phyloP scores from a whole-genome alignment of 2,888 invertebrate genomes.

The Phengaris arion region DNA sequence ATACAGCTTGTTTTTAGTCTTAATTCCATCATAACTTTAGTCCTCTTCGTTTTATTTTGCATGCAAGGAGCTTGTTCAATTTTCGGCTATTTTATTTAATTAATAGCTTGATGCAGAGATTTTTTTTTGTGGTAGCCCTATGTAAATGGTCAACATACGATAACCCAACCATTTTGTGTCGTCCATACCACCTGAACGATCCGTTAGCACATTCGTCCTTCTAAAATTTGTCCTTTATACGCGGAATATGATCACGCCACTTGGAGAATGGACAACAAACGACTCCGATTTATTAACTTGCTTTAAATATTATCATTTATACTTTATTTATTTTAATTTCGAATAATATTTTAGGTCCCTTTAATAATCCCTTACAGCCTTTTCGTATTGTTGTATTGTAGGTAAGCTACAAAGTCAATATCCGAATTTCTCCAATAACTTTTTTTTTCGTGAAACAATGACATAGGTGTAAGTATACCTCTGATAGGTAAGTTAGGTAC shows the following conservation, averaged over 20 bases:
- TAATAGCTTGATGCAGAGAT: not conserved
- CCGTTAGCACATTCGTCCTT: constrained; percentile 33
- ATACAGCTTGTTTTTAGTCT: not conserved
- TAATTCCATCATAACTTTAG: not conserved
- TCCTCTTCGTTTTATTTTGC: not conserved
- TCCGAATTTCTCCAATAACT: too few species aligned
- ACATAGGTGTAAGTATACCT: too few species aligned
- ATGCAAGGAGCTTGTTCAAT: not conserved
- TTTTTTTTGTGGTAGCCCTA: constrained; percentile 27
- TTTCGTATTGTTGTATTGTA: too few species aligned
- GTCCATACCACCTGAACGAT: constrained; percentile 37
- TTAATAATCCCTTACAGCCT: too few species aligned
- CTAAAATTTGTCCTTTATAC: constrained; percentile 37
- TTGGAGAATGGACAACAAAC: constrained; percentile 31
- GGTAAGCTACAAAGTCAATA: too few species aligned
- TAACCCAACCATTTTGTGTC: constrained; percentile 48
- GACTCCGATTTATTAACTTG: constrained; percentile 18
- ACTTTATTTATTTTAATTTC: not conserved
- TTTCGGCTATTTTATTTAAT: not conserved
- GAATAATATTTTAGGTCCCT: too few species aligned
- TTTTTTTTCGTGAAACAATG: too few species aligned
- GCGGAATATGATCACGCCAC: constrained; percentile 50
- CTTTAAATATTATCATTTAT: constrained; percentile 28
- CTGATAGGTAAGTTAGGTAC: too few species aligned
- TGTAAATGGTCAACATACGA: constrained; percentile 47